A percentile compares a stretch with the other conserved stretches of the same genome.
These are phyloP conservation scores for Brevipalpus yothersi DNA, from an alignment of 1,140 invertebrate genomes.

Conservation along the genomic window DNA sequence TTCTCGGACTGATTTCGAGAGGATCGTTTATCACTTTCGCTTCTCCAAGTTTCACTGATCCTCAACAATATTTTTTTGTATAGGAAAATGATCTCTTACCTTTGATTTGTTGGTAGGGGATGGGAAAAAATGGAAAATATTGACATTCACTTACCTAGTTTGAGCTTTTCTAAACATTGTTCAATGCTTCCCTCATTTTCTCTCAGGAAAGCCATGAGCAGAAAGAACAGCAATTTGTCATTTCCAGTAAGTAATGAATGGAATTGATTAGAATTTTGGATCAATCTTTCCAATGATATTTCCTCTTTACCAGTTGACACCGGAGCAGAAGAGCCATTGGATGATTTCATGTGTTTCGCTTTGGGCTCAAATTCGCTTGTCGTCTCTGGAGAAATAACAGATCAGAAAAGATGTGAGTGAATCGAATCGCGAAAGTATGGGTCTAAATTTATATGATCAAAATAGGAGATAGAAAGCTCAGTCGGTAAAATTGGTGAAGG, in stretches of 20 bases:
- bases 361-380: neutral
- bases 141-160: neutral
- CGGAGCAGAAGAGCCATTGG: neutral
- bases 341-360: neutral
- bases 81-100: too few species aligned
- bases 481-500: too few species aligned
- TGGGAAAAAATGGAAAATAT: too few species aligned
- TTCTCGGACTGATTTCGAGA: too few species aligned
- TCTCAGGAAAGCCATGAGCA: neutral
- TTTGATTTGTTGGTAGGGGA: too few species aligned
- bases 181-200: neutral
- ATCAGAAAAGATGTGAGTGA: too few species aligned
- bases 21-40: too few species aligned
- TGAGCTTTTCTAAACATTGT: neutral
- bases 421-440: too few species aligned
- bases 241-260: neutral
- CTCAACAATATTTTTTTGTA: too few species aligned
- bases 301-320: neutral
- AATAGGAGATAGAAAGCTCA: too few species aligned
- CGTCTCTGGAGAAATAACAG: neutral
- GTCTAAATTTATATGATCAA: too few species aligned
- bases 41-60: too few species aligned
- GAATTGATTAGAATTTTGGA: neutral
- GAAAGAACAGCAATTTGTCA: neutral
- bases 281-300: neutral